phyloP scores from a whole-genome alignment of 2,797 vertebrate species.

The Sibirionetta formosa region DNA sequence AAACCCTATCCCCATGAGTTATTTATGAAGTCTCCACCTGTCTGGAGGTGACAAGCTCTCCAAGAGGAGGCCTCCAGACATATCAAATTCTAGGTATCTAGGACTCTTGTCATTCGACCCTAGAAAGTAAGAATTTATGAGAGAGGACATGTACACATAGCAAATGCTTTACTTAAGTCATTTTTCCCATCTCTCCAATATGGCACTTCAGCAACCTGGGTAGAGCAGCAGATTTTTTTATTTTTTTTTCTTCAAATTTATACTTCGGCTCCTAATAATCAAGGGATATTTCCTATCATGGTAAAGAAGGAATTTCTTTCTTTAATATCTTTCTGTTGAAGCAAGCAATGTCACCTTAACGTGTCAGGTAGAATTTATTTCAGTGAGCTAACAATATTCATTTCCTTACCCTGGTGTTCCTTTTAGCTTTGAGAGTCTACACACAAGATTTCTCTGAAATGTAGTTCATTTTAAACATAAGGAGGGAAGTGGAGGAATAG shows the following conservation, averaged over 20 bases:
- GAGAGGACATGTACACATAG: not conserved
- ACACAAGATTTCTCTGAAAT: not conserved
- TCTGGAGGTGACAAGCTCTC: not conserved
- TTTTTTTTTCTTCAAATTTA: not conserved
- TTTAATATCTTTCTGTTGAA: slow-evolving; percentile 33
- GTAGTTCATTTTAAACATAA: slow-evolving; percentile 20
- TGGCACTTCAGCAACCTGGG: not conserved
- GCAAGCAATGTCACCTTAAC: slow-evolving; percentile 38
- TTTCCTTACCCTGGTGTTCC: slow-evolving; percentile 51
- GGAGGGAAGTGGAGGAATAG: slow-evolving; percentile 18
- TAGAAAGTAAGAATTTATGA: not conserved
- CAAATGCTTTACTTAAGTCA: not conserved
- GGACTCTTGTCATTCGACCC: not conserved
- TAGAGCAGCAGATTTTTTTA: not conserved
- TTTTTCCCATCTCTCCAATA: not conserved
- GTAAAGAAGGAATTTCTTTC: not conserved
- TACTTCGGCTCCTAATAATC: not conserved
- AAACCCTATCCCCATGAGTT: not conserved
- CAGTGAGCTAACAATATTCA: slow-evolving; percentile 38
- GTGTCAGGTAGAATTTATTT: slow-evolving; percentile 42
- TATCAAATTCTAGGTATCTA: not conserved
- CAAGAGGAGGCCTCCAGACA: not conserved
- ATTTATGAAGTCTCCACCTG: not conserved
- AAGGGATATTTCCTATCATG: not conserved
- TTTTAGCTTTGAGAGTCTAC: slow-evolving; percentile 9